A percentile compares a stretch with the other conserved stretches of the same genome.
These are phyloP conservation scores for Drymonia ruficornis DNA, from an alignment of 2,888 invertebrate genomes.

Conservation along the genomic window DNA sequence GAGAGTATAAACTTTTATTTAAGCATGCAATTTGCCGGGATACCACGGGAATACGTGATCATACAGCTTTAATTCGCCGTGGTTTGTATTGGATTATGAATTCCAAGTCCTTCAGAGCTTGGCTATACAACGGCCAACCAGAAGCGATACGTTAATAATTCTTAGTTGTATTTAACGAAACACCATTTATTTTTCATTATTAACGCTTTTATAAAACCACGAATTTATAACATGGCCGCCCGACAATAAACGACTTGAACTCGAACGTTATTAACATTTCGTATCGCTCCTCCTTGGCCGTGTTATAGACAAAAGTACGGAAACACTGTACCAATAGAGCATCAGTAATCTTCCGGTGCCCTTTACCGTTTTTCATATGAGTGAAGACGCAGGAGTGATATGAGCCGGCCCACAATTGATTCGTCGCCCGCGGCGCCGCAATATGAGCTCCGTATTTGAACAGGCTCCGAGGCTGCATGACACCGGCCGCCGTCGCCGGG, in stretches of 20 bases:
- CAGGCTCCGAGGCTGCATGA: constrained; percentile 10
- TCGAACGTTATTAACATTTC: no score
- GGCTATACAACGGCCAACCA: no score
- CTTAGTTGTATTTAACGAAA: no score
- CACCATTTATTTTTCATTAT: no score
- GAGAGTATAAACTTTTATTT: constrained; percentile 1
- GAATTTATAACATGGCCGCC: no score
- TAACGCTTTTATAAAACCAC: no score
- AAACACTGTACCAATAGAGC: not conserved
- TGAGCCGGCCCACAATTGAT: constrained; percentile 31
- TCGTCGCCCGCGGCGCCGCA: constrained; percentile 22
- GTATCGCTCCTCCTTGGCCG: no score
- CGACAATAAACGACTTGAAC: no score
- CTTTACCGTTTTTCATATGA: constrained; percentile 8
- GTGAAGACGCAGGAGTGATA: constrained; percentile 14
- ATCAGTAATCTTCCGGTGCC: not conserved
- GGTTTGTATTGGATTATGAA: not conserved
- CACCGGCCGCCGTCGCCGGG: not conserved
- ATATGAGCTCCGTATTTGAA: constrained; percentile 32
- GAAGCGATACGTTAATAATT: no score
- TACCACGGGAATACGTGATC: not conserved
- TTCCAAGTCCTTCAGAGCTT: no score
- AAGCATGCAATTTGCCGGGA: constrained; percentile 3
- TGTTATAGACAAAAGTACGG: no score
- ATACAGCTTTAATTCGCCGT: not conserved